Conservation (phyloP, 2,113 vertebrate species). For the Hippocampus guttulatus region DNA sequence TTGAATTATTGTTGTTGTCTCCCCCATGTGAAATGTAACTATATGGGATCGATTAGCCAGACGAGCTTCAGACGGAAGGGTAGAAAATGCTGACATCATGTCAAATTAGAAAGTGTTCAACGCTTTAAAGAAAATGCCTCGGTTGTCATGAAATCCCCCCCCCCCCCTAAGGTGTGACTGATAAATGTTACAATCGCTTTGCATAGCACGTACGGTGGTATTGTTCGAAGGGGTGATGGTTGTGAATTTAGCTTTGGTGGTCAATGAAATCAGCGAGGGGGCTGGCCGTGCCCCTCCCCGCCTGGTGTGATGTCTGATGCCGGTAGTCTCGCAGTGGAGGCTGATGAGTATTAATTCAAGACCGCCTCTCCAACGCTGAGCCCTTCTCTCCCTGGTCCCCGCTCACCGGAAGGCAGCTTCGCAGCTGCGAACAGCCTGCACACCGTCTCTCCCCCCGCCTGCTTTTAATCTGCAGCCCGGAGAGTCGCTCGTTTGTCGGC, state of each 20-base stretch:
- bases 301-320: constrained; percentile 73
- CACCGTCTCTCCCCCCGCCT: constrained; percentile 43
- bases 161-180: constrained; percentile 35
- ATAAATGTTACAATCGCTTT: constrained; percentile 51
- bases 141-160: constrained; percentile 41
- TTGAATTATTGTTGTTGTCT: background rate
- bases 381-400: constrained; percentile 37
- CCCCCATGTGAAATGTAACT: background rate
- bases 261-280: constrained; percentile 47
- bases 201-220: constrained; percentile 27
- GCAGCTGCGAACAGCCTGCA: constrained; percentile 63
- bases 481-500: constrained; percentile 45
- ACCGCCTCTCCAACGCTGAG: constrained; percentile 69
- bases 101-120: constrained; percentile 38
- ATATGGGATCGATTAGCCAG: constrained; percentile 16
- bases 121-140: constrained; percentile 30
- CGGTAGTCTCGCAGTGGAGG: constrained; percentile 64
- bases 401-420: constrained; percentile 68
- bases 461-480: constrained; percentile 49
- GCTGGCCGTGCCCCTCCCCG: constrained; percentile 55
- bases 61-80: constrained; percentile 23
- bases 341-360: constrained; percentile 77
- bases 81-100: constrained; percentile 33
- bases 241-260: constrained; percentile 56
- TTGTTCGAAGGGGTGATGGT: constrained; percentile 58